Evolutionary conservation across 2,888 invertebrate genomes (phyloP).

Genomic region (Tetranychus truncatus): DNA sequence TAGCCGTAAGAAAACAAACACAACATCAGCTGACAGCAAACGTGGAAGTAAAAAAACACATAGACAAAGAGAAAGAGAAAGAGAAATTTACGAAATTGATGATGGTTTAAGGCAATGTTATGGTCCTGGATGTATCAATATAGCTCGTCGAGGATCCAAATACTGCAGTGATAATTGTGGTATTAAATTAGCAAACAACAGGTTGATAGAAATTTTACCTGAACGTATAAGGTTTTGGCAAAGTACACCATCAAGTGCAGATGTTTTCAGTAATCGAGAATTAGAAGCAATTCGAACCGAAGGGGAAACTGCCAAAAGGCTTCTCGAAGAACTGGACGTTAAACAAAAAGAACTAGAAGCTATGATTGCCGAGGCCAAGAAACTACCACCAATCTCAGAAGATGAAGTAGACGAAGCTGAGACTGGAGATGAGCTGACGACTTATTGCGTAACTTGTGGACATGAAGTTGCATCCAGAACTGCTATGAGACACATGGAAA

Average conservation of each 20-base stretch:
- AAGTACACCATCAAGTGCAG: slow-evolving; percentile 62
- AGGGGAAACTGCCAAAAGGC: slow-evolving; percentile 24
- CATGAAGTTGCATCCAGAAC: slow-evolving; percentile 59
- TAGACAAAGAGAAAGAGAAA: slow-evolving; percentile 8
- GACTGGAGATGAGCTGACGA: slow-evolving; percentile 44
- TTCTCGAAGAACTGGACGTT: slow-evolving; percentile 49
- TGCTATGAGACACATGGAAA: slow-evolving; percentile 90
- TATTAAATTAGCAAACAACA: slow-evolving; percentile 54
- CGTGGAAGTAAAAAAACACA: background rate
- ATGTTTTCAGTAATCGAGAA: slow-evolving; percentile 50
- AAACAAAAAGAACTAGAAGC: slow-evolving; percentile 58
- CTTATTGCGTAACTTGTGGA: slow-evolving; percentile 92
- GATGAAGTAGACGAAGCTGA: slow-evolving; percentile 34
- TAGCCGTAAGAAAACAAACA: background rate
- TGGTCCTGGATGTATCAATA: slow-evolving; percentile 66
- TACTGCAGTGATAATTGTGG: slow-evolving; percentile 88
- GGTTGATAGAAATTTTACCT: slow-evolving; percentile 50
- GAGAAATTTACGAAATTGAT: slow-evolving; percentile 16
- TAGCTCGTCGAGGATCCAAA: slow-evolving; percentile 61
- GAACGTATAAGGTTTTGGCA: slow-evolving; percentile 86
- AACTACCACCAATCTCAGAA: slow-evolving; percentile 37
- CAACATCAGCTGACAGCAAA: background rate
- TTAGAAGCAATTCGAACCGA: slow-evolving; percentile 40
- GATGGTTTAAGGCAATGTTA: slow-evolving; percentile 47
- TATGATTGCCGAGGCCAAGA: slow-evolving; percentile 56